Percentiles rank a stretch among this genome's conserved stretches.
phyloP scores from a whole-genome alignment of 2,113 vertebrate genomes.

The Spea multiplicata region DNA sequence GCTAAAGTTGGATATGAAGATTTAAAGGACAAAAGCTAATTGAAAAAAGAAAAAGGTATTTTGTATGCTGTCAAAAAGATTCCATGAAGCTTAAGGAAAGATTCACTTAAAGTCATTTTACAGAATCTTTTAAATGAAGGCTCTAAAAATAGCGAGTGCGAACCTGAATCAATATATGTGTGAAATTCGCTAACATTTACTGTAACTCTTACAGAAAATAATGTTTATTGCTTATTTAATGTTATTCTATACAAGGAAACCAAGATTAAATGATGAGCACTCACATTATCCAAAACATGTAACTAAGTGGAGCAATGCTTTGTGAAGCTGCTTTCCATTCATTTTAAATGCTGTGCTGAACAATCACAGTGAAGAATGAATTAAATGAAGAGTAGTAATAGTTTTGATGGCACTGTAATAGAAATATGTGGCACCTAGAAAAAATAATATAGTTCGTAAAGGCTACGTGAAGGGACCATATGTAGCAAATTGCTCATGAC shows the following conservation, averaged over 20 bases:
- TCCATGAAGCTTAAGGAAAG: too few species aligned
- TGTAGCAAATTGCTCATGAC: too few species aligned
- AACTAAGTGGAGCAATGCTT: slow-evolving; percentile 1
- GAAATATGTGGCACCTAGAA: background rate
- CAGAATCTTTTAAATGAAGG: background rate
- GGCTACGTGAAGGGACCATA: too few species aligned
- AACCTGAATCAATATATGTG: background rate
- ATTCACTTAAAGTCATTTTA: too few species aligned
- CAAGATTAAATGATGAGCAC: background rate
- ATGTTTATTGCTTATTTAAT: background rate
- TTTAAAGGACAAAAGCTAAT: too few species aligned
- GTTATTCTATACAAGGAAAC: background rate
- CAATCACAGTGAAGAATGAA: slow-evolving; percentile 4
- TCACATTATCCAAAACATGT: background rate
- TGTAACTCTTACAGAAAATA: background rate
- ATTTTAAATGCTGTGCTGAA: slow-evolving; percentile 1
- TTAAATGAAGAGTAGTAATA: background rate
- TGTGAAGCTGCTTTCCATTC: background rate
- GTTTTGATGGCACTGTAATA: background rate
- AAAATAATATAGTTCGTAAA: too few species aligned
- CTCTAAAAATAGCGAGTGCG: background rate
- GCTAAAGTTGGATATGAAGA: too few species aligned
- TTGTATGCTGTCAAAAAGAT: too few species aligned
- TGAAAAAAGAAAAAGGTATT: too few species aligned
- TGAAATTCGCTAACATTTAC: slow-evolving; percentile 7